These are phyloP conservation scores for Zophobas morio DNA, from an alignment of 1,140 invertebrate species.

Conservation along the genomic window DNA sequence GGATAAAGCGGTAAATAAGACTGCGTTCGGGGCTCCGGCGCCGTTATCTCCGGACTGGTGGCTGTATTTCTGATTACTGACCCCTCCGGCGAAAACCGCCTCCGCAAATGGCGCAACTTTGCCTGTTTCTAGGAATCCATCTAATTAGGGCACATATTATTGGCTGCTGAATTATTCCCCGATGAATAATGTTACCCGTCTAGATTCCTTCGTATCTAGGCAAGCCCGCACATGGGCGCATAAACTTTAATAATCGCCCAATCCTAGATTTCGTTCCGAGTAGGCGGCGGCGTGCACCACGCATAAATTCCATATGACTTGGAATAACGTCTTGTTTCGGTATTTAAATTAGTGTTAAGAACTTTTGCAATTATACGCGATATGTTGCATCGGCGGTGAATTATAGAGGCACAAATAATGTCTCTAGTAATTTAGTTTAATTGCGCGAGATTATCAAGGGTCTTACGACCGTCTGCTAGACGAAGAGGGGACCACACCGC, in stretches of 20 bases:
- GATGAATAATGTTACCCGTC: conserved; percentile 36
- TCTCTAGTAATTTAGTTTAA: conserved; percentile 51
- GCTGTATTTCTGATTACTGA: conserved; percentile 19
- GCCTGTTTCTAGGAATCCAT: conserved; percentile 34
- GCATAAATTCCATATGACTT: conserved; percentile 29
- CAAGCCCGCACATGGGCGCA: background rate
- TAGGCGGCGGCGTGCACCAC: conserved; percentile 5
- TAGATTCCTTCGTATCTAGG: conserved; percentile 19
- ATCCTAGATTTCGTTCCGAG: conserved; percentile 23
- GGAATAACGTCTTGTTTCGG: conserved; percentile 30
- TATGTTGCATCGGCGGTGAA: conserved; percentile 45
- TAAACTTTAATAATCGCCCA: conserved; percentile 37
- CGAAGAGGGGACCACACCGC: background rate
- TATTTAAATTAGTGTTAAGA: conserved; percentile 44
- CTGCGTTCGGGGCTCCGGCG: too few relatives aligned
- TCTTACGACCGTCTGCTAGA: conserved; percentile 6
- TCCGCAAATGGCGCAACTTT: conserved; percentile 13
- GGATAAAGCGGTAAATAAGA: too few relatives aligned
- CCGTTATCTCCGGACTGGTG: conserved; percentile 1
- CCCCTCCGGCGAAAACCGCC: background rate
- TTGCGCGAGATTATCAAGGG: conserved; percentile 49
- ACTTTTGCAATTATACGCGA: conserved; percentile 45
- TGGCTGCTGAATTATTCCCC: conserved; percentile 36
- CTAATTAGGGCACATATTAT: conserved; percentile 51
- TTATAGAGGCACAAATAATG: conserved; percentile 46